Conservation (phyloP, 2,888 invertebrate genomes). For the Dasysyrphus tricinctus region DNA sequence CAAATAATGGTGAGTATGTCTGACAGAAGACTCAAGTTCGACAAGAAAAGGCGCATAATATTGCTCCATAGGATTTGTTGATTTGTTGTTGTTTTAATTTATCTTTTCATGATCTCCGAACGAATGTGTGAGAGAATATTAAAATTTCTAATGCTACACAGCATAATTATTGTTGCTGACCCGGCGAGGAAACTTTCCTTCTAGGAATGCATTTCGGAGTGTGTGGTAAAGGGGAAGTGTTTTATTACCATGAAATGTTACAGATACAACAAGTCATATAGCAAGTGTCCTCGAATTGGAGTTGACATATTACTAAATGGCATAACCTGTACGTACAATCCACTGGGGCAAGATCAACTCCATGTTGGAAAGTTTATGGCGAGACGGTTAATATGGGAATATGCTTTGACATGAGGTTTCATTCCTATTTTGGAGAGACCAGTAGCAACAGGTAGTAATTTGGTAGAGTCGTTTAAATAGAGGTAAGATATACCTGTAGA, state of each 20-base stretch:
- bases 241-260: slow-evolving; percentile 40
- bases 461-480: slow-evolving; percentile 9
- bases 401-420: slow-evolving; percentile 40
- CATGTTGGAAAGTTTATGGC: slow-evolving; percentile 35
- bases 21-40: slow-evolving; percentile 37
- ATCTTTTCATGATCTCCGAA: slow-evolving; percentile 33
- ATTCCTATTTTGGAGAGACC: slow-evolving; percentile 65
- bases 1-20: slow-evolving; percentile 34
- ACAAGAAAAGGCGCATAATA: slow-evolving; percentile 36
- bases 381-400: slow-evolving; percentile 50
- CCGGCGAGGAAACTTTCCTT: slow-evolving; percentile 49
- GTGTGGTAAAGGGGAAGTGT: slow-evolving; percentile 2
- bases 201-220: slow-evolving; percentile 43
- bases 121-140: slow-evolving; percentile 54
- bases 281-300: slow-evolving; percentile 14
- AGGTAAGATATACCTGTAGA: not conserved
- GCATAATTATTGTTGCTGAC: slow-evolving; percentile 46
- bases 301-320: slow-evolving; percentile 17
- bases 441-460: slow-evolving; percentile 38
- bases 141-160: slow-evolving; percentile 6
- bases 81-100: slow-evolving; percentile 30
- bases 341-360: slow-evolving; percentile 65
- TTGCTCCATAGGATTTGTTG: slow-evolving; percentile 45
- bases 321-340: not conserved
- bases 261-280: slow-evolving; percentile 1